These are phyloP conservation scores for Heloderma charlesbogerti DNA, from an alignment of 2,113 vertebrate species.

Conservation along the genomic window DNA sequence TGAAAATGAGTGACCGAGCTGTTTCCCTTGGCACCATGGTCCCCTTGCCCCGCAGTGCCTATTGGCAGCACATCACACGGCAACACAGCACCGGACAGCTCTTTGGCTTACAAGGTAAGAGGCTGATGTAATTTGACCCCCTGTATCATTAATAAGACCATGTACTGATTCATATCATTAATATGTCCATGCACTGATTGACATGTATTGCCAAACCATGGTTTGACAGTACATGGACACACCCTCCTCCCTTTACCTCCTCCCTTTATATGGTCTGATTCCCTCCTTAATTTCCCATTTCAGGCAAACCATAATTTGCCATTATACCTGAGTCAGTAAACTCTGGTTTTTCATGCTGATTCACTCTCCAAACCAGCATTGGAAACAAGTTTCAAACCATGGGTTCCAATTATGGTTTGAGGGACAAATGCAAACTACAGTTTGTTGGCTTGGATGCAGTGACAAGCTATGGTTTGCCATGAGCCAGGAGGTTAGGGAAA, in stretches of 20 bases:
- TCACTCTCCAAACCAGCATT: neutral
- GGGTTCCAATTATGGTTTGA: neutral
- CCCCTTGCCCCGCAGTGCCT: constrained; percentile 84
- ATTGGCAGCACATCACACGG: constrained; percentile 84
- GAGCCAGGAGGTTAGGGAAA: neutral
- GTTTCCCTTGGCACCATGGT: constrained; percentile 79
- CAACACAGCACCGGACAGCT: constrained; percentile 82
- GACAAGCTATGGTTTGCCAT: neutral
- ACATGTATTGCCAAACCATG: neutral
- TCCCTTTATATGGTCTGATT: neutral
- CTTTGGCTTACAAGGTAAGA: constrained; percentile 78
- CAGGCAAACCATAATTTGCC: neutral
- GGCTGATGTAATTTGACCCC: neutral
- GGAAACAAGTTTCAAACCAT: neutral
- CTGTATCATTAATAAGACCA: neutral
- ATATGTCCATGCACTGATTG: neutral
- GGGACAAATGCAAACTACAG: neutral
- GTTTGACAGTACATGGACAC: neutral
- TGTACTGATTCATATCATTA: neutral
- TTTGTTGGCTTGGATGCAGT: neutral
- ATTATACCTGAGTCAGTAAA: neutral
- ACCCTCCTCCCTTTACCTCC: neutral
- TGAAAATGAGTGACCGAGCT: constrained; percentile 80
- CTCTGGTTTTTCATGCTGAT: no score
- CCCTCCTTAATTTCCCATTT: neutral